Base-by-base conservation (phyloP, 2,113 vertebrate species). In the Indri indri region DNA sequence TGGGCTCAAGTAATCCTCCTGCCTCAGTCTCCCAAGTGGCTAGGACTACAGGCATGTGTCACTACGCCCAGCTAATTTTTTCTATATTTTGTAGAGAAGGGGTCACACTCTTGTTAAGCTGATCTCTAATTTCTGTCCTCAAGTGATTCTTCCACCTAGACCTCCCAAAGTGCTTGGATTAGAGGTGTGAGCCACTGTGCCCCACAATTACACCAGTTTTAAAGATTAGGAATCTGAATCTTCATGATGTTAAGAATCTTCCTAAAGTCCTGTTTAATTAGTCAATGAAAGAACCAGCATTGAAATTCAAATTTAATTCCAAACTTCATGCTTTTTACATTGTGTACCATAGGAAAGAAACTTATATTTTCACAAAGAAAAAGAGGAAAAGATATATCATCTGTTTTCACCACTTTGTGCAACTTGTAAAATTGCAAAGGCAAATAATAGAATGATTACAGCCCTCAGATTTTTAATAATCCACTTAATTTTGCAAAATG, bases 201-300 rank as follows among this genome's bases (percentile, higher is more conserved):
- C 59, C 59, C 3, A 23, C 59, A 61, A 65, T 90, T 50, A 52
- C 18, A 4, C 59, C 47, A 66, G 27, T 83, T 87, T 92, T 87
- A 93, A 92, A 47, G 65, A 27, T 66, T 6, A n/a, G 86, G 40
- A 97, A 96, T 74, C 52, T 83, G 34, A 93, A 22, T 90, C 18
- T 81, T 94, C 22, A 3, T 42, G 40, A 61, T 57, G 10, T 42
- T 59, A 61, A 77, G 20, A 76, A 57, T 32, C 16, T 82, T 59
- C 47, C 40, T 23, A n/a, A 34, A 57, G 25, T 50, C 66, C 89
- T 22, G 71, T 23, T 47, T 68, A 71, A 71, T 5, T 91, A 45
- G 18, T 71, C 34, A 63, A 13, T 92, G 34, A 92, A 73, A 63
- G 25, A 61, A 18, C 42, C 65, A 47, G 37, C 50, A 37, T 34